Percentiles rank a stretch among this genome's conserved stretches.
These are phyloP conservation scores for Euura lappo DNA, from an alignment of 1,140 invertebrate genomes.

Conservation along the genomic window DNA sequence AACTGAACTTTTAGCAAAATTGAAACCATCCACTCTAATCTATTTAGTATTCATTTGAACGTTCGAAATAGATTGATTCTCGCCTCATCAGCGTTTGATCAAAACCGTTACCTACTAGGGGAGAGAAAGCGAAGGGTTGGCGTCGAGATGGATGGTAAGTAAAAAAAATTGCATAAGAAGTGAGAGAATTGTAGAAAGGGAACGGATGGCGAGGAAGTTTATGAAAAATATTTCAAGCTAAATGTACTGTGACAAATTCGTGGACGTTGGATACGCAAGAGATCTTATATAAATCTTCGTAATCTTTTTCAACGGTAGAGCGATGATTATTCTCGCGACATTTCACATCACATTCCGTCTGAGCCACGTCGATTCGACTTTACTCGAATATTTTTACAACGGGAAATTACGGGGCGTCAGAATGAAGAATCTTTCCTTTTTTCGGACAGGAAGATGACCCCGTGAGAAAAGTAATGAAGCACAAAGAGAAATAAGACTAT, in stretches of 20 bases:
- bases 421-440: too few relatives aligned
- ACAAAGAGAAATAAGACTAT: not conserved
- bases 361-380: not conserved
- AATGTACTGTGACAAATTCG: not conserved
- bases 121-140: not conserved
- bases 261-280: not conserved
- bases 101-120: not conserved
- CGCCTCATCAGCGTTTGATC: not conserved
- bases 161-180: not conserved
- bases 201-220: not conserved
- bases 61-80: not conserved
- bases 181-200: not conserved
- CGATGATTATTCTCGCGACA: not conserved
- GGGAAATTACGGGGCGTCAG: too few relatives aligned
- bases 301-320: not conserved
- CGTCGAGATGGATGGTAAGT: not conserved
- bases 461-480: not conserved
- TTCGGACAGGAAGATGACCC: not conserved
- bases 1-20: not conserved
- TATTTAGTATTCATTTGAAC: not conserved
- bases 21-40: not conserved
- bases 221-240: constrained; percentile 2
- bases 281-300: not conserved
- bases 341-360: not conserved
- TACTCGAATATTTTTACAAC: too few relatives aligned